These are phyloP conservation scores for Cephalopholis sonnerati DNA, from an alignment of 2,113 vertebrate species.

Conservation along the genomic window DNA sequence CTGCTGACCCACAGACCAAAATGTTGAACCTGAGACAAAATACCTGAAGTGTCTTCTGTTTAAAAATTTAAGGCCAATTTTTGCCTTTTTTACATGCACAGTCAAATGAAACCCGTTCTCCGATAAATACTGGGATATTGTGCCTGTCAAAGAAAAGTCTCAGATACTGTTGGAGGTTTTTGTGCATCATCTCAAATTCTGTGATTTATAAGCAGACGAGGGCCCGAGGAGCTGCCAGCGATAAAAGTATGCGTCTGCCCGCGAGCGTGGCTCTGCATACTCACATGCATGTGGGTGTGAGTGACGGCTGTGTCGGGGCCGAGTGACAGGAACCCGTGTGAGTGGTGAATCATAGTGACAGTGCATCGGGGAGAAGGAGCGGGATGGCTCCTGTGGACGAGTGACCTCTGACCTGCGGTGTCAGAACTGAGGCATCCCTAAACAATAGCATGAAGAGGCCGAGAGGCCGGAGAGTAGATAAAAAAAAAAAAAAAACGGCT, in stretches of 20 bases:
- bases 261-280: constrained; percentile 43
- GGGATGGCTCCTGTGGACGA: constrained; percentile 66
- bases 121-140: constrained; percentile 1
- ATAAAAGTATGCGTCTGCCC: constrained; percentile 52
- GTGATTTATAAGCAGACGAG: constrained; percentile 41
- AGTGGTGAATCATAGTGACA: constrained; percentile 80
- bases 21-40: constrained; percentile 1
- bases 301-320: constrained; percentile 76
- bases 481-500: constrained; percentile 60
- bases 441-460: constrained; percentile 74
- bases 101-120: not conserved
- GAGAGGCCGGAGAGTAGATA: constrained; percentile 51
- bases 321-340: constrained; percentile 72
- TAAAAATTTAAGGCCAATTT: too few species aligned
- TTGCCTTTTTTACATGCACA: not conserved
- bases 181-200: constrained; percentile 15
- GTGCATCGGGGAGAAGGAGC: constrained; percentile 58
- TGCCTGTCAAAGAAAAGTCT: not conserved
- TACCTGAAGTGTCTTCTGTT: too few species aligned
- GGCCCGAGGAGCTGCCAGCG: constrained; percentile 29
- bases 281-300: constrained; percentile 55
- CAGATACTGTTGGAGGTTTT: constrained; percentile 7
- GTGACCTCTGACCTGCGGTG: constrained; percentile 77
- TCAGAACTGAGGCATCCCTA: constrained; percentile 76
- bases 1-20: not conserved